phyloP scores from a whole-genome alignment of 2,113 vertebrate species.

The Albula goreensis region DNA sequence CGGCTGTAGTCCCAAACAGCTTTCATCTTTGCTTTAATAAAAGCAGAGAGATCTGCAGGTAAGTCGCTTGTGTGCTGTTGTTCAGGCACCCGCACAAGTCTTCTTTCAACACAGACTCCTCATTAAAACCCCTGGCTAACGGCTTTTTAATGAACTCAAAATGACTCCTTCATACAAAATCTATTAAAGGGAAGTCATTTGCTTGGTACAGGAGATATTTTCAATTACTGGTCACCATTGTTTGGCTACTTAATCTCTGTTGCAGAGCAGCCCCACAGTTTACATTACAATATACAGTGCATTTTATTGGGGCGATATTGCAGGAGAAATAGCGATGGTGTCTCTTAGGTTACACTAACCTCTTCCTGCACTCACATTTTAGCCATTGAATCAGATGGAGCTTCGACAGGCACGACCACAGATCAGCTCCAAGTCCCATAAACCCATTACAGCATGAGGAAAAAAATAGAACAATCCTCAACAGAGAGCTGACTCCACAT shows the following conservation, averaged over 20 bases:
- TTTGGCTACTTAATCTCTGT: slow-evolving; percentile 29
- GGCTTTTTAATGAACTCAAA: slow-evolving; percentile 56
- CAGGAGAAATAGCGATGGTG: not conserved
- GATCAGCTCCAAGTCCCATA: not conserved
- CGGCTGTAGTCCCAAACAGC: not conserved
- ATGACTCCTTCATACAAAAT: slow-evolving; percentile 44
- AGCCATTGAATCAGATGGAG: no score
- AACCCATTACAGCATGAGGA: not conserved
- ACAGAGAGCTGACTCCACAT: not conserved
- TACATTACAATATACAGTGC: not conserved
- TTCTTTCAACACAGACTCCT: slow-evolving; percentile 27
- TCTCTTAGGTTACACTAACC: not conserved
- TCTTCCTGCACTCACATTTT: not conserved
- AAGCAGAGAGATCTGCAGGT: slow-evolving; percentile 33
- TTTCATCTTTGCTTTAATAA: slow-evolving; percentile 16
- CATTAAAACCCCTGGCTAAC: slow-evolving; percentile 43
- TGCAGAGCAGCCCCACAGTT: not conserved
- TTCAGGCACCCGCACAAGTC: not conserved
- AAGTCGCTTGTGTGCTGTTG: slow-evolving; percentile 33
- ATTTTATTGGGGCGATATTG: not conserved
- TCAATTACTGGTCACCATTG: slow-evolving; percentile 39
- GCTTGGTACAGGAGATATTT: slow-evolving; percentile 42
- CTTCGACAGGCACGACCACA: not conserved
- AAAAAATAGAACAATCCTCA: not conserved
- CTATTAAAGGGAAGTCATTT: slow-evolving; percentile 40